phyloP scores from a whole-genome alignment of 2,888 invertebrate genomes.

The Epirrita christyi region DNA sequence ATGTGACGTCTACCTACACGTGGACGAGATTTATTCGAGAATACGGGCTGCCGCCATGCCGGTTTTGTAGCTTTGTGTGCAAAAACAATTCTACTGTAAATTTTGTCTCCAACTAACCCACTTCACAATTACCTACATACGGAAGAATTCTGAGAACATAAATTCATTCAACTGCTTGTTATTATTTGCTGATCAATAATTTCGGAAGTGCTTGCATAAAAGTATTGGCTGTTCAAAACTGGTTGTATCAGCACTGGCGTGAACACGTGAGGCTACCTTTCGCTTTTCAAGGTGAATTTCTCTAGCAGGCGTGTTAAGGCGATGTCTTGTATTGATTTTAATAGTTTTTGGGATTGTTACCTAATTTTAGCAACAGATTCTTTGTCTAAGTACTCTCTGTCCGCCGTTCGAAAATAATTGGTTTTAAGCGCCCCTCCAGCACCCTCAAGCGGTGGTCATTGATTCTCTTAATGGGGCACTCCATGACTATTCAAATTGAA shows the following conservation, averaged over 20 bases:
- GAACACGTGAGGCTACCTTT: conserved; percentile 65
- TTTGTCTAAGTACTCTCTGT: neutral
- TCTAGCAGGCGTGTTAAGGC: conserved; percentile 62
- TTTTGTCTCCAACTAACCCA: no score
- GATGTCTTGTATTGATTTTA: conserved; percentile 31
- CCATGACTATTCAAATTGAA: conserved; percentile 2
- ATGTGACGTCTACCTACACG: no score
- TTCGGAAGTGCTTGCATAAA: conserved; percentile 13
- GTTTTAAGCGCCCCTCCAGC: neutral
- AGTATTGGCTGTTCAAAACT: conserved; percentile 31
- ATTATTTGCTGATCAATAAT: conserved; percentile 2
- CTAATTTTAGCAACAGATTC: no score
- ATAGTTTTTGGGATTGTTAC: neutral
- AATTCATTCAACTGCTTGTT: conserved; percentile 1
- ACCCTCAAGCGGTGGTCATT: neutral
- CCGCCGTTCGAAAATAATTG: neutral
- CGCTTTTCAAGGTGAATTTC: conserved; percentile 83
- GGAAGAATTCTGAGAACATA: neutral
- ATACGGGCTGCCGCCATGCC: no score
- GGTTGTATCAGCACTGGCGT: conserved; percentile 29
- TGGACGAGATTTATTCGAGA: no score
- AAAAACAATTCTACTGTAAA: no score
- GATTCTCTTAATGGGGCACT: neutral
- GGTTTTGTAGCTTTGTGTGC: no score
- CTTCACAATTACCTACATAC: no score